phyloP scores from a whole-genome alignment of 2,113 vertebrate species.

The Microcebus jonahi region DNA sequence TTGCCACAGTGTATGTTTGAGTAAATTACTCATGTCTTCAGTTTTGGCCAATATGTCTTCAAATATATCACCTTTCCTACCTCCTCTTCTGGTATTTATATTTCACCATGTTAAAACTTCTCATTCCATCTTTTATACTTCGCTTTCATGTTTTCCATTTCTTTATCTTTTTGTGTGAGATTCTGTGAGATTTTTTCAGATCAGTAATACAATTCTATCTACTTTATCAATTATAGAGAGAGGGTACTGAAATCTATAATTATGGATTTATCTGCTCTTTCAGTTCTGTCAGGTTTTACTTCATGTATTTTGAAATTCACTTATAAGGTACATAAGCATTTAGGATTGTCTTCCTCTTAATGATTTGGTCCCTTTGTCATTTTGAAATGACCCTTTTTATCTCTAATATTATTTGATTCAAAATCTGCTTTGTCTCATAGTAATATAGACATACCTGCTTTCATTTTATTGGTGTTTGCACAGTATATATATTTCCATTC shows the following conservation, averaged over 20 bases:
- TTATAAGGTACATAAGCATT: not conserved
- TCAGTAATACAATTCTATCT: not conserved
- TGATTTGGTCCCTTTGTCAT: not conserved
- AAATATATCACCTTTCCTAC: not conserved
- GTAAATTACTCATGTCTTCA: not conserved
- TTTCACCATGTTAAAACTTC: not conserved
- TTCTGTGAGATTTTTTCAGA: conserved; percentile 12
- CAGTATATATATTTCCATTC: not conserved
- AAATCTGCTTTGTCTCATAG: not conserved
- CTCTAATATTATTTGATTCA: not conserved
- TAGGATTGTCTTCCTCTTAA: not conserved
- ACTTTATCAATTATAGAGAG: not conserved
- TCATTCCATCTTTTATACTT: not conserved
- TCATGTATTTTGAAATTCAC: not conserved
- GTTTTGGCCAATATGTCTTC: not conserved
- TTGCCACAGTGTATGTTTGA: not conserved
- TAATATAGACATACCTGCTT: not conserved
- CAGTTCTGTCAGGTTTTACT: not conserved
- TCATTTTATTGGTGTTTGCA: not conserved
- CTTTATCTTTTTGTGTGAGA: not conserved
- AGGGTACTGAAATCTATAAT: not conserved
- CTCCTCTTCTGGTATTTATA: not conserved
- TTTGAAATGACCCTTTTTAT: not conserved
- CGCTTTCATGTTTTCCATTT: not conserved
- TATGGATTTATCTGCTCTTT: not conserved